Evolutionary conservation across 2,888 invertebrate species (phyloP).

Genomic region (Crossocerus cetratus): DNA sequence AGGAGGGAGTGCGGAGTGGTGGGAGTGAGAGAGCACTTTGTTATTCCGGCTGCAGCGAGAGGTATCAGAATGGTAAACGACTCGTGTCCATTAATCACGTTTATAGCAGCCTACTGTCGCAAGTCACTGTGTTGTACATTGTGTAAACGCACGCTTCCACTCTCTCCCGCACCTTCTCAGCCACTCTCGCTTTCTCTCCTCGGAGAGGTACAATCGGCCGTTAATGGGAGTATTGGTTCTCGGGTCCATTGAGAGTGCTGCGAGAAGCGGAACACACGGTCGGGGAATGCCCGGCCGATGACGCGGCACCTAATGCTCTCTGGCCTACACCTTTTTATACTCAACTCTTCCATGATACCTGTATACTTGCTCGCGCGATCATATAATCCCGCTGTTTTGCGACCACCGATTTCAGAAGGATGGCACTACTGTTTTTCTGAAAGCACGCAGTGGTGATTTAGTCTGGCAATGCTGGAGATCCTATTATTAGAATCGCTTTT

Average conservation of each 20-base stretch:
- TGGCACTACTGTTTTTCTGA: no score
- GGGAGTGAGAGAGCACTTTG: conserved; percentile 64
- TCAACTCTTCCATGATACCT: not conserved
- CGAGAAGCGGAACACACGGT: conserved; percentile 17
- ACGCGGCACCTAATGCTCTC: conserved; percentile 33
- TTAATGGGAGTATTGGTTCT: conserved; percentile 61
- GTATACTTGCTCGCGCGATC: not conserved
- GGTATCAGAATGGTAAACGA: conserved; percentile 74
- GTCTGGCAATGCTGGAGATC: no score
- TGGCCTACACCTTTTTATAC: not conserved
- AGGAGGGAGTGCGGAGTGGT: conserved; percentile 11
- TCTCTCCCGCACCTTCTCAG: not conserved
- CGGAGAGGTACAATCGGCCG: conserved; percentile 49
- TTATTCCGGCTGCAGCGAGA: conserved; percentile 71
- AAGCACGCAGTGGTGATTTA: no score
- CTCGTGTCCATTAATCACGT: conserved; percentile 75
- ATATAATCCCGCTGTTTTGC: not conserved
- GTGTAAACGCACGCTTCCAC: conserved; percentile 66
- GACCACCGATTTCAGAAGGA: no score
- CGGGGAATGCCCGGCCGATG: conserved; percentile 33
- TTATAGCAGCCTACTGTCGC: conserved; percentile 74
- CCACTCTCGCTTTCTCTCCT: conserved; percentile 37
- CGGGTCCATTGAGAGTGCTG: conserved; percentile 45
- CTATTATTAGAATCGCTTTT: no score
- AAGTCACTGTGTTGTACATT: conserved; percentile 71